Evolutionary conservation across 1,140 invertebrate species (phyloP), one percentile per base, ranked within the genome.

Genomic region (Diorhabda elongata): DNA sequence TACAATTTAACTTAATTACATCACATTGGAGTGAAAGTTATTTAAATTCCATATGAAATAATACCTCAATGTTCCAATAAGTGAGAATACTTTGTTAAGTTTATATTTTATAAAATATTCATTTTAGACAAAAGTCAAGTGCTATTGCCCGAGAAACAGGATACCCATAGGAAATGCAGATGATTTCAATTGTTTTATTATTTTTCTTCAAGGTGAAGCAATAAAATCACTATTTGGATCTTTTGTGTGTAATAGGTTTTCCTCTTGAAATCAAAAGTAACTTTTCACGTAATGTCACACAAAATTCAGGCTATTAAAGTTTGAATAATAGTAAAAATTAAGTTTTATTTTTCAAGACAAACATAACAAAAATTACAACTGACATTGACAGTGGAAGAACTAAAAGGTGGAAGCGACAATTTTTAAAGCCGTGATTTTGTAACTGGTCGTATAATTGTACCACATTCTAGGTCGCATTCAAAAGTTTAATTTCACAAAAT

Each of bases 311-410:
- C 26, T 26, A 26, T 26, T 26, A 26, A 26, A 26, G 26, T 26
- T 26, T 26, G 26, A 2, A 26, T 26, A 26, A 26, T 26, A 26
- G 26, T 26, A 4, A 52, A 52, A 8, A 52, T 52, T n/a, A 52
- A 52, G 47, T 52, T 52, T 52, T 52, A 6, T 2, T 52, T n/a
- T 52, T 52, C n/a, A 2, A 26, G 2, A 52, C 47, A 52, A 52
- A 52, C 47, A 52, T n/a, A 52, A 52, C 47, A 52, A 52, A 52
- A n/a, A 52, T n/a, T 52, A 52, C n/a, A n/a, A n/a, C 47, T 52
- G 47, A 52, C 47, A 52, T 9, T 52, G 47, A 52, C 47, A 52
- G 47, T 52, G 47, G n/a, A 3, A 52, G 1, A 26, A 26, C 26
- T 26, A 26, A 26, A 26, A 26, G 26, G 26, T 26, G 26, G 26